A percentile compares a stretch with the other conserved stretches of the same genome.
Evolutionary conservation across 2,113 vertebrate species (phyloP).

Genomic region (Terrapene triunguis): DNA sequence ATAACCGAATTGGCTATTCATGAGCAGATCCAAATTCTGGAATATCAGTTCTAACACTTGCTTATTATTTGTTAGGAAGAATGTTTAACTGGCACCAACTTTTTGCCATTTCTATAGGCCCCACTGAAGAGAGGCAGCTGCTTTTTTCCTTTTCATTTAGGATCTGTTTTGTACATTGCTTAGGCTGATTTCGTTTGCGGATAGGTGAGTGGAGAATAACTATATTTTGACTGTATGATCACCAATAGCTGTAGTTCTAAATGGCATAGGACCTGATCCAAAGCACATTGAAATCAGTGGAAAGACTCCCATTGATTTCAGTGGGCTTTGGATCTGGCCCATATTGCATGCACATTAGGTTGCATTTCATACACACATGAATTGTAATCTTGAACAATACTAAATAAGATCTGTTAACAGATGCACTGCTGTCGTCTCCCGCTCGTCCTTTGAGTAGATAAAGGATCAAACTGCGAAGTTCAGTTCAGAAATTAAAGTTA

Average conservation of each 20-base stretch:
- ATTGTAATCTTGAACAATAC: accelerated
- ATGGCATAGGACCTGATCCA: not conserved
- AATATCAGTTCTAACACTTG: not conserved
- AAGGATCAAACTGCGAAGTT: not conserved
- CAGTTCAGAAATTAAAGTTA: not conserved
- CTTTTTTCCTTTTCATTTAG: accelerated
- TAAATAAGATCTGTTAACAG: not conserved
- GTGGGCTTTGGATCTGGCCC: not conserved
- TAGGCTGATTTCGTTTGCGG: not conserved
- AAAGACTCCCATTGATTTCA: not conserved
- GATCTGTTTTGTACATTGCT: accelerated
- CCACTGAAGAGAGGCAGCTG: not conserved
- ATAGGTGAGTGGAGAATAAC: accelerated
- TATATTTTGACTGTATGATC: not conserved
- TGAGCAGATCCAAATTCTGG: not conserved
- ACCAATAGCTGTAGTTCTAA: not conserved
- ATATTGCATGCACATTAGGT: accelerated
- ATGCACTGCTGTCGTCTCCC: not conserved
- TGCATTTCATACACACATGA: not conserved
- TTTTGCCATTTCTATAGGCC: not conserved
- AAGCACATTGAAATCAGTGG: not conserved
- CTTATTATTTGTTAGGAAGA: not conserved
- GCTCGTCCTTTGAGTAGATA: not conserved
- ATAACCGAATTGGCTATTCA: not conserved
- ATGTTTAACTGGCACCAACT: not conserved